phyloP scores from a whole-genome alignment of 2,888 invertebrate genomes.

The Orchesellides sinensis region DNA sequence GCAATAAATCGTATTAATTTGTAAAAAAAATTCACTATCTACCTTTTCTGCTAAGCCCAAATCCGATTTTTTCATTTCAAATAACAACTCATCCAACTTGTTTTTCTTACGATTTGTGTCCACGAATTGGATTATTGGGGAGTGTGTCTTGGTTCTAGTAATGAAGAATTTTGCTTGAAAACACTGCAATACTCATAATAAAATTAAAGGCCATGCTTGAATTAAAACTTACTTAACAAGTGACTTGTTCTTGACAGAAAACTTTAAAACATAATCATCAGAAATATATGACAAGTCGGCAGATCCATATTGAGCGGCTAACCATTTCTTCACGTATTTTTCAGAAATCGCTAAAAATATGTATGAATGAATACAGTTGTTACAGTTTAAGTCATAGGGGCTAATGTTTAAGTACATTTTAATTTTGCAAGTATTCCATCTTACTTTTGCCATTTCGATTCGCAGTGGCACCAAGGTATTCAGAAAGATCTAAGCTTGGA shows the following conservation, averaged over 20 bases:
- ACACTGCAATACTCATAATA: background rate
- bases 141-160: background rate
- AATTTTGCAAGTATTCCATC: background rate
- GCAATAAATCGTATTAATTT: no score
- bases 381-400: background rate
- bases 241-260: background rate
- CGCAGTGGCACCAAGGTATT: background rate
- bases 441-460: conserved; percentile 18
- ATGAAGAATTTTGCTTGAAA: background rate
- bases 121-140: conserved; percentile 22
- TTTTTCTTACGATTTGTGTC: background rate
- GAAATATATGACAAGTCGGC: background rate
- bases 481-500: conserved; percentile 5
- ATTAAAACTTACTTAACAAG: conserved; percentile 14
- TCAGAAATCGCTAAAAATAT: conserved; percentile 13
- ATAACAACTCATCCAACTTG: background rate
- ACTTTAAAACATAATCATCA: background rate
- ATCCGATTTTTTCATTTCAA: no score
- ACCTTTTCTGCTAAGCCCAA: conserved; percentile 27
- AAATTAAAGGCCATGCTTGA: no score
- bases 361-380: background rate
- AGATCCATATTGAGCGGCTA: background rate
- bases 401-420: background rate
- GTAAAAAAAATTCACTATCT: background rate
- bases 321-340: conserved; percentile 1